These are phyloP conservation scores for Platycnemis pennipes DNA, from an alignment of 2,888 invertebrate species.

Conservation along the genomic window DNA sequence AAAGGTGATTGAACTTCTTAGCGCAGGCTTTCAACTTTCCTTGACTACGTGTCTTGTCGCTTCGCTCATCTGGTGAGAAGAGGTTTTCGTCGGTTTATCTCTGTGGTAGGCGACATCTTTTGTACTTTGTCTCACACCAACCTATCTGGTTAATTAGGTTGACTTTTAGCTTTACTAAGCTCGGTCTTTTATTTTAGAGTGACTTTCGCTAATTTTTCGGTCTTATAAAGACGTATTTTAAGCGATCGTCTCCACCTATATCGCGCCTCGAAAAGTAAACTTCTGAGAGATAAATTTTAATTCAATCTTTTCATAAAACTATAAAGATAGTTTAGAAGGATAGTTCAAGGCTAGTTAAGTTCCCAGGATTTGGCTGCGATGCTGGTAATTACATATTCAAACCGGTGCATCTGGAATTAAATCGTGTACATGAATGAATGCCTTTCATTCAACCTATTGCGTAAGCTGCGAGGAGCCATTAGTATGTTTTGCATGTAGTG, in stretches of 20 bases:
- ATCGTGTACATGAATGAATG: too few relatives aligned
- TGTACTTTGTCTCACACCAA: background rate
- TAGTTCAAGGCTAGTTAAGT: background rate
- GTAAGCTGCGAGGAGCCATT: too few relatives aligned
- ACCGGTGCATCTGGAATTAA: too few relatives aligned
- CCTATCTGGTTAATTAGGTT: background rate
- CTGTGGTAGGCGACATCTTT: background rate
- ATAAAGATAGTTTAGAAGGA: background rate
- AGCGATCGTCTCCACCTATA: background rate
- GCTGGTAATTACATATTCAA: background rate
- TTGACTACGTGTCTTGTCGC: background rate
- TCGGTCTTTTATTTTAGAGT: background rate
- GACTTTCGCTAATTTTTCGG: background rate
- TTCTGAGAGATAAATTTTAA: background rate
- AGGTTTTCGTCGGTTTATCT: background rate
- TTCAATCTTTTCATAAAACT: background rate
- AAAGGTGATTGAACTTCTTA: background rate
- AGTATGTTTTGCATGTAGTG: too few relatives aligned
- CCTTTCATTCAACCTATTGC: too few relatives aligned
- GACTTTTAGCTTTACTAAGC: background rate
- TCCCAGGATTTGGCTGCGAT: background rate
- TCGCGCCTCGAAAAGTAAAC: background rate
- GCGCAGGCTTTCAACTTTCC: background rate
- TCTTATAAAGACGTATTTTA: background rate
- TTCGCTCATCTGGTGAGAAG: background rate